A percentile compares a stretch with the other conserved stretches of the same genome.
Conservation (phyloP, 2,888 invertebrate genomes). For the Plebejus melissa region DNA sequence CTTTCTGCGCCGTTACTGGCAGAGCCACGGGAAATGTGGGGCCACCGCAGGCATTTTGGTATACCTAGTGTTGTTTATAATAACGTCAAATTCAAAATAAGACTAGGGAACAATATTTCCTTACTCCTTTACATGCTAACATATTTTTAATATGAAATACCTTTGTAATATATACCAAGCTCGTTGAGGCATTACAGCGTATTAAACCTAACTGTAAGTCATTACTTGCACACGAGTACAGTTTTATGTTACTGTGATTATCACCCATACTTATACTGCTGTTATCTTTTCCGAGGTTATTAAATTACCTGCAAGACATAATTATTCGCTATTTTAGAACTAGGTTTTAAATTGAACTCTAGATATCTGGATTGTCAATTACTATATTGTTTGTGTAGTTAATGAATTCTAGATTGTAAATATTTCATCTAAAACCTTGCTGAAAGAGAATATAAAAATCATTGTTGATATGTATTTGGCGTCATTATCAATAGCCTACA, state of each 20-base stretch:
- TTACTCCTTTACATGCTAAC: not conserved
- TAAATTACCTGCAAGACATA: not conserved
- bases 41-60: too few species aligned
- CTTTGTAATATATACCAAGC: constrained; percentile 4
- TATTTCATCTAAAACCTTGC: too few species aligned
- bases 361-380: too few species aligned
- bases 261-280: not conserved
- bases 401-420: too few species aligned
- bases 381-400: too few species aligned
- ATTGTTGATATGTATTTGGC: too few species aligned
- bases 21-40: too few species aligned
- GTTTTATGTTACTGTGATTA: constrained; percentile 8
- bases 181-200: not conserved
- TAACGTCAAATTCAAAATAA: not conserved
- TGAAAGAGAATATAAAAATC: too few species aligned
- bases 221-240: constrained; percentile 3
- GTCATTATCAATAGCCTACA: not conserved
- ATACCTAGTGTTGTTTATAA: not conserved
- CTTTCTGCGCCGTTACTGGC: too few species aligned
- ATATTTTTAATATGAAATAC: not conserved
- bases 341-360: too few species aligned
- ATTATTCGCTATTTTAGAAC: not conserved
- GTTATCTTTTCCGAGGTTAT: constrained; percentile 7
- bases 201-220: constrained; percentile 17
- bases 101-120: not conserved